Base-by-base conservation (phyloP, 2,888 invertebrate genomes). In the Ephialtes manifestator region DNA sequence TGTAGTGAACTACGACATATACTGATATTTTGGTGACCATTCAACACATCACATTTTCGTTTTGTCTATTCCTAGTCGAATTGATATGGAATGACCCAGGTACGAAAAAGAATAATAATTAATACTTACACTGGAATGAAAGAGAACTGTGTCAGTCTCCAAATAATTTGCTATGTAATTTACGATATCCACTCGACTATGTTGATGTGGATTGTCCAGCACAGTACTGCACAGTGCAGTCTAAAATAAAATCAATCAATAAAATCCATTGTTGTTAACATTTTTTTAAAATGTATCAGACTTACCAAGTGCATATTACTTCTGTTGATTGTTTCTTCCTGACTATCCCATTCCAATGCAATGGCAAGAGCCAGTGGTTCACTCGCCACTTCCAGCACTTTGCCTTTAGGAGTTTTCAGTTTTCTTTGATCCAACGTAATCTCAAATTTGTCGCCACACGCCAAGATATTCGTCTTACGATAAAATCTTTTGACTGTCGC, bases 311-410 rank as follows among this genome's bases (percentile, higher is more conserved):
- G 98, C 99, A 99, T 99, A 53, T 96, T 95, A 68, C 97, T 96
- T 89, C 96, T 96, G 83, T 97, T 94, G 87, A 99, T 97, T 76
- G 95, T 95, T 35, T 97, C 96, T 86, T 96, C 96, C 93, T 99
- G 99, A 7, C 97, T 95, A 90, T 98, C 97, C 98, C 99, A 99
- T 95, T 99, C 99, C 39, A 97, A 96, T 0, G 99, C 98, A 67
- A 99, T 96, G 20, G 98, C 99, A 84, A 99, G 95, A 1, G 99
- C 99, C 72, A 99, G 94, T 0, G 97, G 96, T 94, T 99, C 98
- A 94, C 96, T 98, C 31, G 96, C 96, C 0, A 99, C 96, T 84
- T 95, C 94, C 88, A 99, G 96, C 10, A 97, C 93, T 82, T 96
- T 95, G 1, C 99, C 98, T 89, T 96, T 96, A 0, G 99, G 99